Base-by-base conservation (phyloP, 2,888 invertebrate genomes). In the Nudaria mundana region DNA sequence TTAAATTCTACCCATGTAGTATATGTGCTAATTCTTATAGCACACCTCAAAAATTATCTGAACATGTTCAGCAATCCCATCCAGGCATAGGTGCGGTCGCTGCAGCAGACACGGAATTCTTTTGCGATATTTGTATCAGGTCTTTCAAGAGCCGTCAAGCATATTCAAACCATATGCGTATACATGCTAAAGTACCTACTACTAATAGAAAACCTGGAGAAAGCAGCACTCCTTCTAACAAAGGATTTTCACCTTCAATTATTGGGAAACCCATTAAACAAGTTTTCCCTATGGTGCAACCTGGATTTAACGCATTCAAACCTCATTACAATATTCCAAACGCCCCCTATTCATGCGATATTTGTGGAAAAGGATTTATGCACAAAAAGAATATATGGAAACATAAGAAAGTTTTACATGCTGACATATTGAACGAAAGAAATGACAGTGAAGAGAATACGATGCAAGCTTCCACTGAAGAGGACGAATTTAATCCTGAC, bases 1-100 rank as follows among this genome's bases (percentile, higher is more conserved):
- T 93, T 2, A 93, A 93, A 57, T 89, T 93, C 32, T 93, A 91
- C 48, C 90, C 91, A 0, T 91, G 92, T 52, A 90, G 86, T 13
- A 71, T 91, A 14, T 92, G 92, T 46, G 71, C 89, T 1, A 90
- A 91, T 48, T 91, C 91, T 23, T 91, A 91, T 61, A 91, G 92
- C 54, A 92, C 92, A 33, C 91, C 92, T 0, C 90, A 91, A 57
- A 91, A 91, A 32, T 73, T 91, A 26, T 81, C 90, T 0, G 91
- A 92, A 49, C 91, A 90, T 47, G 90, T 90, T 7, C 86, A 90
- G 26, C 84, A 90, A 56, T 51, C 71, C 3, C 91, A 90, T 49
- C 88, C 90, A 0, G 81, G 81, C 2, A 69, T 71, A 1, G 69
- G 76, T 1, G 65, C 78, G 1, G 56, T 63, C 4, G 52, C 63